Conservation (phyloP, 2,888 invertebrate species). For the Drosophila paramelanica region DNA sequence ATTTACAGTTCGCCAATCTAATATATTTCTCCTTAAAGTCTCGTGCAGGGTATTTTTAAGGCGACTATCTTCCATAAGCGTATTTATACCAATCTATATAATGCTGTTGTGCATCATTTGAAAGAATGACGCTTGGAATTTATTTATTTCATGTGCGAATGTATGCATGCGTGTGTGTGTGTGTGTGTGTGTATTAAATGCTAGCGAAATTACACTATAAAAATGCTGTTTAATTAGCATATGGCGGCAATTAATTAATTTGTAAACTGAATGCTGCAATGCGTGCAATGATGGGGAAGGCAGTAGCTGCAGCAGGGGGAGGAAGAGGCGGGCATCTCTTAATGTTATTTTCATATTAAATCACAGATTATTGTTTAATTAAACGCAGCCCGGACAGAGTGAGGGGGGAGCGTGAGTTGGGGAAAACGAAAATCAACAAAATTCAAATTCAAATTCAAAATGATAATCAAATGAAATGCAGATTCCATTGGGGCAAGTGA, state of each 20-base stretch:
- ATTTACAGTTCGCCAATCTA: too few species aligned
- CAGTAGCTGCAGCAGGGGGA: neutral
- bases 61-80: too few species aligned
- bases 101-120: conserved; percentile 35
- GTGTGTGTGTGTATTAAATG: conserved; percentile 17
- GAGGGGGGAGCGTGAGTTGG: too few species aligned
- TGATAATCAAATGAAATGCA: neutral
- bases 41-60: neutral
- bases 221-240: conserved; percentile 81
- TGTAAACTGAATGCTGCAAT: conserved; percentile 51
- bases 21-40: neutral
- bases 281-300: conserved; percentile 3
- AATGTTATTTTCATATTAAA: conserved; percentile 60
- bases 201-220: conserved; percentile 56
- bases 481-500: neutral
- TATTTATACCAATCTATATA: conserved; percentile 17
- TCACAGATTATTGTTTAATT: conserved; percentile 76
- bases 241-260: conserved; percentile 80
- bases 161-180: neutral
- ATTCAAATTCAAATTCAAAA: neutral
- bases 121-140: conserved; percentile 47
- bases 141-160: conserved; percentile 38
- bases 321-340: conserved; percentile 4
- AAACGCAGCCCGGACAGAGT: conserved; percentile 38
- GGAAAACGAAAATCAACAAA: neutral